Conservation (phyloP, 1,140 invertebrate species). For the Drosophila lacertosa region DNA sequence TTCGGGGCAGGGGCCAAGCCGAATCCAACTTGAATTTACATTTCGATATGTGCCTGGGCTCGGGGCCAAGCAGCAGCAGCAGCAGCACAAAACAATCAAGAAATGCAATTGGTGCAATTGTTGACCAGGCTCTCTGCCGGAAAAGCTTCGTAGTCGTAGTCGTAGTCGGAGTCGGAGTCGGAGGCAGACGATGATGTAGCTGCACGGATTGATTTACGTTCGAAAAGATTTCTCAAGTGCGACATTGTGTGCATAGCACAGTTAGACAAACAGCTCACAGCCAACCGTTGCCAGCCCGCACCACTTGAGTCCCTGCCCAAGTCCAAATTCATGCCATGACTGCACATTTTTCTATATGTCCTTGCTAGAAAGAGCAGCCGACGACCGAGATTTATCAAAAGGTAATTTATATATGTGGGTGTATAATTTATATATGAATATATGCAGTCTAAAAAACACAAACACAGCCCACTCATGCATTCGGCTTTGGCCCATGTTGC, state of each 20-base stretch:
- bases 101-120: constrained; percentile 72
- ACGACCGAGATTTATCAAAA: constrained; percentile 83
- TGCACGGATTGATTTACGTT: constrained; percentile 83
- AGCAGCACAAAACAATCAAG: constrained; percentile 71
- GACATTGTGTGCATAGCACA: constrained; percentile 39
- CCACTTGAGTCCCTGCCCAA: neutral
- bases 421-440: constrained; percentile 74
- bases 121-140: constrained; percentile 45
- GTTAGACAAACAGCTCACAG: constrained; percentile 29
- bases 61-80: constrained; percentile 15
- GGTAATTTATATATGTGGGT: constrained; percentile 83
- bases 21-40: constrained; percentile 77
- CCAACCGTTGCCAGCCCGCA: constrained; percentile 3
- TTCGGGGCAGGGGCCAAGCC: neutral
- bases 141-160: constrained; percentile 36
- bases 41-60: constrained; percentile 71
- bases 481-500: constrained; percentile 35
- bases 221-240: constrained; percentile 83
- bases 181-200: constrained; percentile 76
- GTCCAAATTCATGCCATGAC: constrained; percentile 1
- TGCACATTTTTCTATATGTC: constrained; percentile 71
- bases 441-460: constrained; percentile 13
- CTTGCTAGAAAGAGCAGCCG: constrained; percentile 36
- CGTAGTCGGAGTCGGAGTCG: neutral
- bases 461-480: constrained; percentile 1